Base-by-base conservation (phyloP, 2,888 invertebrate species). In the Antheraea assamensis region DNA sequence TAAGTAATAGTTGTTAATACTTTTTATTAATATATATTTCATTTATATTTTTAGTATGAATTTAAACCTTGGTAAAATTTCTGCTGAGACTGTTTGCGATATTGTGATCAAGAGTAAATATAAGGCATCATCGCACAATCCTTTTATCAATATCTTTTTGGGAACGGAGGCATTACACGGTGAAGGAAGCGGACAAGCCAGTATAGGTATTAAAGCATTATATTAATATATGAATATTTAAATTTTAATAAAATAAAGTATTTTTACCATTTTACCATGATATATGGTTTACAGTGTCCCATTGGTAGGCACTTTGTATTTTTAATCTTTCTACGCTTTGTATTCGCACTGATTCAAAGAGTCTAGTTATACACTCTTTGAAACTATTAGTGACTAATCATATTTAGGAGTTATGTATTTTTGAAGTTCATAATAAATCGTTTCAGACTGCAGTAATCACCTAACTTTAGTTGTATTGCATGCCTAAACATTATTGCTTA, bases 121-220 rank as follows among this genome's bases (percentile, higher is more conserved):
- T 75, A 81, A 75, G 47, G 74, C 83, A 0, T 76, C 72, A 4
- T 79, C 85, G 0, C 7, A 73, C 0, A 81, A 78, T 31, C 79
- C 80, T 0, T 1, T 82, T 0, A 5, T 88, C 2, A 80, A 80
- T 72, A 75, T 58, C 7, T 71, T 88, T 0, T 47, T 83, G 5
- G 83, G 83, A 19, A 80, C 76, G 1, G 74, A 80, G 0, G 61
- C 72, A 0, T 55, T 88, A 0, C 75, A 74, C 8, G 89, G 88
- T 0, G 78, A 87, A 3, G 89, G 89, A 70, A 81, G 79, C 70
- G 85, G 83, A 10, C 83, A 84, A 77, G 61, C 84, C 0, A 84
- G 86, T 79, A 71, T 88, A 55, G 85, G 89, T 88, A 78, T n/a
- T 66, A 27, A 61, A 24, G 13, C 27, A 27, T 61, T 15, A 61